Conservation (phyloP, 2,113 vertebrate species). For the Myanophis thanlyinensis region DNA sequence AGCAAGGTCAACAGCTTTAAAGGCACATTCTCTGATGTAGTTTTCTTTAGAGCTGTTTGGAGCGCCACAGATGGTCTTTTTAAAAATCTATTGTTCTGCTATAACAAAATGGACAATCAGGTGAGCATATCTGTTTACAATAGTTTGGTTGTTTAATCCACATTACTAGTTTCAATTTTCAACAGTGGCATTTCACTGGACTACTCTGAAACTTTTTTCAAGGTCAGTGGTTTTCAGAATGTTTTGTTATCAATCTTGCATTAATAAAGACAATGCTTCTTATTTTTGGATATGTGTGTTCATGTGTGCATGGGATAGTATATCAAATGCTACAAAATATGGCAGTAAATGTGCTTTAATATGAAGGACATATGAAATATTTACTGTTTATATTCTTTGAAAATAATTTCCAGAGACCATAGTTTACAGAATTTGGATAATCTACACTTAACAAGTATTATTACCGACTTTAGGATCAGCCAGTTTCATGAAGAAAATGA, state of each 20-base stretch:
- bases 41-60: background rate
- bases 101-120: background rate
- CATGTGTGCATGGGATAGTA: background rate
- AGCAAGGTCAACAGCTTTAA: accelerated
- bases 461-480: background rate
- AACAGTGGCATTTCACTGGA: background rate
- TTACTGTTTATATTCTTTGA: background rate
- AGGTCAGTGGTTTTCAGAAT: conserved; percentile 46
- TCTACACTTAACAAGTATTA: background rate
- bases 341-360: background rate
- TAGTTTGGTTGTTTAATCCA: background rate
- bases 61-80: background rate
- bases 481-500: background rate
- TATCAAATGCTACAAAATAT: conserved; percentile 23
- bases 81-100: background rate
- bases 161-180: background rate
- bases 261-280: conserved; percentile 51
- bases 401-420: background rate
- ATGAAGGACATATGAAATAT: background rate
- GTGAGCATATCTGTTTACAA: background rate
- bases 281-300: conserved; percentile 36
- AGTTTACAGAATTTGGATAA: background rate
- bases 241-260: conserved; percentile 38
- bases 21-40: background rate
- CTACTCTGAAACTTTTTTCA: conserved; percentile 46